These are phyloP conservation scores for Drosophila hawaiiensis DNA, from an alignment of 2,888 invertebrate genomes.

Conservation along the genomic window DNA sequence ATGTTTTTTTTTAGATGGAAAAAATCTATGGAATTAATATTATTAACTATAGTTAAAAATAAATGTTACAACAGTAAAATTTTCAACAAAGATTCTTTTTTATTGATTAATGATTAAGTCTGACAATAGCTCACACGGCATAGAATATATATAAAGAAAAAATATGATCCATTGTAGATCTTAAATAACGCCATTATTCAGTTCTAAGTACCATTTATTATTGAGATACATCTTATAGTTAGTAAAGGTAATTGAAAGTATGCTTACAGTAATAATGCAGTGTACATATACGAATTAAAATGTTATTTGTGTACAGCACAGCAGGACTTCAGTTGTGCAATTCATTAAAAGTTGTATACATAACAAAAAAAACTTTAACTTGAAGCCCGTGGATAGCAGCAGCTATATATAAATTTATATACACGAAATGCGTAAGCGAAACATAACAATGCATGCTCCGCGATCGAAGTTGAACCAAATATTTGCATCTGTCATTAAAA, in stretches of 20 bases:
- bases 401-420: conserved; percentile 1
- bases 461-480: conserved; percentile 54
- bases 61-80: too few relatives aligned
- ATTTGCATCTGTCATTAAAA: conserved; percentile 69
- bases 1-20: too few relatives aligned
- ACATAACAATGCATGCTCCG: conserved; percentile 25
- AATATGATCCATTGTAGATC: neutral
- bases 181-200: neutral
- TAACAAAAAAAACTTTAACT: conserved; percentile 14
- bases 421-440: neutral
- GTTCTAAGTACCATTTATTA: neutral
- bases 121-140: too few relatives aligned
- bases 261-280: neutral
- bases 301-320: conserved; percentile 13
- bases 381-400: conserved; percentile 3
- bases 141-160: neutral
- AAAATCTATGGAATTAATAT: too few relatives aligned
- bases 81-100: too few relatives aligned
- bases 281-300: conserved; percentile 12
- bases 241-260: neutral
- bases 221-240: neutral
- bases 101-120: too few relatives aligned
- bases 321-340: neutral
- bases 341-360: conserved; percentile 21
- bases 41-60: too few relatives aligned